Conservation (phyloP, 2,113 vertebrate species). For the Bubo bubo region DNA sequence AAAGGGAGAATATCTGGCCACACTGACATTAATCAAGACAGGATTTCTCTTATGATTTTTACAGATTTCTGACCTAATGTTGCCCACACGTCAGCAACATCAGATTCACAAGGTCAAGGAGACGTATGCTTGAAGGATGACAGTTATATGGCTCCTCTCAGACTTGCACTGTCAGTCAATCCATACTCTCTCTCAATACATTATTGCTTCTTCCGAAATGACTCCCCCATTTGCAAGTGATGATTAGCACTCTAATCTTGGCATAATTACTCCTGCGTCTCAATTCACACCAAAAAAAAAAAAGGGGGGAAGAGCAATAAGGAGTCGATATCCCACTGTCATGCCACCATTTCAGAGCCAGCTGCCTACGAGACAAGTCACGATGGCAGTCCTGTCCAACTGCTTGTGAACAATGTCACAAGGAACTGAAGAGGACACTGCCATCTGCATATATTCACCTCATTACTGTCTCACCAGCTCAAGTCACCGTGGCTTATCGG, state of each 20-base stretch:
- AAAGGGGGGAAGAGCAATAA: neutral
- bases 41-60: neutral
- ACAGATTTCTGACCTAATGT: neutral
- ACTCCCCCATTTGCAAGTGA: conserved; percentile 23
- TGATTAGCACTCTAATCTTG: conserved; percentile 18
- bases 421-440: neutral
- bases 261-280: conserved; percentile 12
- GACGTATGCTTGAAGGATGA: neutral
- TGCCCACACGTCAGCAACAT: neutral
- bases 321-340: neutral
- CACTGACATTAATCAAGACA: neutral
- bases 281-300: neutral
- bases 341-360: neutral
- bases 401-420: conserved; percentile 18
- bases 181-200: neutral
- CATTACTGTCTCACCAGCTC: conserved; percentile 14
- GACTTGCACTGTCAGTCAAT: neutral
- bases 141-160: neutral
- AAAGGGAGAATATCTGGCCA: neutral
- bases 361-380: neutral
- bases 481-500: neutral
- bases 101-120: neutral
- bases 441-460: conserved; percentile 11
- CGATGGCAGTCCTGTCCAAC: neutral
- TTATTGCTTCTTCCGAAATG: neutral